These are phyloP conservation scores for Diogma glabrata DNA, from an alignment of 2,888 invertebrate species.

Conservation along the genomic window DNA sequence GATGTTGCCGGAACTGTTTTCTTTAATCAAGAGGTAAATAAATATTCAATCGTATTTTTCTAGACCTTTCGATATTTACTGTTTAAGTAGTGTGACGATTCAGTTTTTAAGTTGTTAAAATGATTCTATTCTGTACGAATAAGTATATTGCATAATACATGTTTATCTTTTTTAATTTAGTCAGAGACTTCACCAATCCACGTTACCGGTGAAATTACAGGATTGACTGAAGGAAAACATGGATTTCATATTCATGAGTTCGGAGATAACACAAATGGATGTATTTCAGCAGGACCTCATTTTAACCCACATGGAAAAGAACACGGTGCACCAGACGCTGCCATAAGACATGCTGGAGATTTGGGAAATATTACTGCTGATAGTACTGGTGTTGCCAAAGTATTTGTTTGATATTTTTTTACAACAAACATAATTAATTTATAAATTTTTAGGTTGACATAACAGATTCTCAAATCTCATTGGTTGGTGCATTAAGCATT, in stretches of 20 bases:
- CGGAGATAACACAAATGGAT: constrained; percentile 91
- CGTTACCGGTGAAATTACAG: constrained; percentile 71
- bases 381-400: constrained; percentile 50
- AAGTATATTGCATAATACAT: too few relatives aligned
- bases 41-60: too few relatives aligned
- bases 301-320: constrained; percentile 75
- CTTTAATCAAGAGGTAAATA: constrained; percentile 63
- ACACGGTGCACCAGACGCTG: constrained; percentile 70
- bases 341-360: constrained; percentile 76
- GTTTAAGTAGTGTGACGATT: too few relatives aligned
- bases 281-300: constrained; percentile 89
- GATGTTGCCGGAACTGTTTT: constrained; percentile 72
- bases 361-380: constrained; percentile 70
- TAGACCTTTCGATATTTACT: too few relatives aligned
- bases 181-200: constrained; percentile 41
- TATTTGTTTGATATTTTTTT: constrained; percentile 16
- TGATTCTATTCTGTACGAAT: too few relatives aligned
- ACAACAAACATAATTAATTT: background rate
- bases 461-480: constrained; percentile 49
- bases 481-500: constrained; percentile 61
- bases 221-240: constrained; percentile 58
- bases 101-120: too few relatives aligned
- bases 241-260: constrained; percentile 91
- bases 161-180: background rate
- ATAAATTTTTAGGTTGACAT: constrained; percentile 39